Percentiles rank a stretch among this genome's conserved stretches.
Conservation (phyloP, 2,113 vertebrate genomes). For the Nothocercus nigrocapillus region DNA sequence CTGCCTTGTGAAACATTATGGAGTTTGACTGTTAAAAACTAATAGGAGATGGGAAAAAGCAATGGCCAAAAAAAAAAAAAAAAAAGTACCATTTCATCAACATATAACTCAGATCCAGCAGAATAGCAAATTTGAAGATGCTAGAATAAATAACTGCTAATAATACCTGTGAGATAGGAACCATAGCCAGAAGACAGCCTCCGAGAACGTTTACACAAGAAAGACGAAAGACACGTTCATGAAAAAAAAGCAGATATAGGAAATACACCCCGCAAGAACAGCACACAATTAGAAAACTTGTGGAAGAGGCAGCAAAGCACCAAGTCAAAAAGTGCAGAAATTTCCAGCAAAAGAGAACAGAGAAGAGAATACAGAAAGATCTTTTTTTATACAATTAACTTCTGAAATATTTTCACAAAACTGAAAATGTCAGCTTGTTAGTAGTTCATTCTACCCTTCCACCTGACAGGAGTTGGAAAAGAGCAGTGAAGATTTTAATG, state of each 20-base stretch:
- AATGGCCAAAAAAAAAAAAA: too few relatives aligned
- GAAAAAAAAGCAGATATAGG: neutral
- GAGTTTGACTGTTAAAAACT: neutral
- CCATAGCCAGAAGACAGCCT: neutral
- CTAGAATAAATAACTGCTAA: too few relatives aligned
- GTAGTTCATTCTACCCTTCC: neutral
- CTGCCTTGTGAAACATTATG: neutral
- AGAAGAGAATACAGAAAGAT: neutral
- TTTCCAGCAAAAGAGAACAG: neutral
- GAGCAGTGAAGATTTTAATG: neutral
- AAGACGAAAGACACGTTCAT: neutral
- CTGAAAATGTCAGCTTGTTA: neutral
- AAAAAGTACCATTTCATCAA: too few relatives aligned
- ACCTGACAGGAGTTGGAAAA: neutral
- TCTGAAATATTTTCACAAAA: neutral
- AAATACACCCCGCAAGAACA: neutral
- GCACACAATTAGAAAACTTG: neutral
- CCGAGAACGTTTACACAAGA: neutral
- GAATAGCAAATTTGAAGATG: too few relatives aligned
- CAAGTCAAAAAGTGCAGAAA: neutral
- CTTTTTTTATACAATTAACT: neutral
- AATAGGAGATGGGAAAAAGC: neutral
- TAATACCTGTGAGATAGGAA: neutral
- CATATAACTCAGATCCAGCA: too few relatives aligned
- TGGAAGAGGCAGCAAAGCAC: neutral